A percentile compares a stretch with the other conserved stretches of the same genome.
These are phyloP conservation scores for Coleophora flavipennella DNA, from an alignment of 2,888 invertebrate genomes.

Conservation along the genomic window DNA sequence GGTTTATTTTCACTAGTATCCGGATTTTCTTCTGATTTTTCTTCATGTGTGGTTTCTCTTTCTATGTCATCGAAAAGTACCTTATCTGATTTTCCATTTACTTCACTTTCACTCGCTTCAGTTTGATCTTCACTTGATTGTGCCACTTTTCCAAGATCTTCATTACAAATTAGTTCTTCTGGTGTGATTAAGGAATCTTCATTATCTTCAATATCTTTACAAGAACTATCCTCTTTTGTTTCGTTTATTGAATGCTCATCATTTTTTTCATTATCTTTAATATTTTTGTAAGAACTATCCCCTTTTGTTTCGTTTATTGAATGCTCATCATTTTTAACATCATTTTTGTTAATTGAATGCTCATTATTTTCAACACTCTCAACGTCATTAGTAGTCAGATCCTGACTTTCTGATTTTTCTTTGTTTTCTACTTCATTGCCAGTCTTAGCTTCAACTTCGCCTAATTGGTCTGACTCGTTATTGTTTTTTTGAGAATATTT, in stretches of 20 bases:
- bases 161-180: no score
- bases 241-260: no score
- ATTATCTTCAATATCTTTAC: conserved; percentile 3
- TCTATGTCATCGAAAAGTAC: no score
- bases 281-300: neutral
- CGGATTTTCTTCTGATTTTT: neutral
- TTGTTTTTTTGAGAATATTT: neutral
- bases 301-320: neutral
- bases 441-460: neutral
- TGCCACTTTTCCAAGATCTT: no score
- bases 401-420: conserved; percentile 4
- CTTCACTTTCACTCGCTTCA: no score
- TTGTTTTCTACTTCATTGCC: conserved; percentile 9
- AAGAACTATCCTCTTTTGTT: no score
- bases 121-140: no score
- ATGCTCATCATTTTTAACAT: conserved; percentile 2
- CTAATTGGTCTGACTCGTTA: no score
- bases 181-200: neutral
- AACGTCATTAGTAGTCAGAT: conserved; percentile 2
- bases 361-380: conserved; percentile 1
- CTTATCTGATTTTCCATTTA: no score
- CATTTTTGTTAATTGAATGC: conserved; percentile 2
- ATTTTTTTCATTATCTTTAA: neutral
- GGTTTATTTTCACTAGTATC: neutral
- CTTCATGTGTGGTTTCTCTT: no score